phyloP scores from a whole-genome alignment of 2,888 invertebrate genomes.

The Vesta saturnalis region DNA sequence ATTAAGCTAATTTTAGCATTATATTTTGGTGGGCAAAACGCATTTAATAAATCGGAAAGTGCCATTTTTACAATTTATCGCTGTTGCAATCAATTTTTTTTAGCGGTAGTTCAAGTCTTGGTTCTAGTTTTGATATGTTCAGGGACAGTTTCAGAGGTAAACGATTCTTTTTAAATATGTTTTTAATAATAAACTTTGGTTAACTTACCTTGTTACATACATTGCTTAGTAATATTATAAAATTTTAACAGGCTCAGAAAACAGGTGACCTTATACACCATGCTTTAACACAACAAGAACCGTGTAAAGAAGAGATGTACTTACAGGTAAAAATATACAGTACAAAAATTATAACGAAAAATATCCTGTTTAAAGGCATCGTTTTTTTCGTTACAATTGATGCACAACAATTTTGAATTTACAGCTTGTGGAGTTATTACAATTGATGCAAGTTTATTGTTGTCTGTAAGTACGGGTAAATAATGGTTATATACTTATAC shows the following conservation, averaged over 20 bases:
- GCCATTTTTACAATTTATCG: slow-evolving; percentile 11
- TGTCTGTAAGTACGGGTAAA: slow-evolving; percentile 12
- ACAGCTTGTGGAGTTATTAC: slow-evolving; percentile 29
- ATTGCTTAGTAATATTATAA: background rate
- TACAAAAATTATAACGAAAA: too few species aligned
- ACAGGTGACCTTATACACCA: slow-evolving; percentile 19
- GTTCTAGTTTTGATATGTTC: slow-evolving; percentile 13
- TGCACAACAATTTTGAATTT: slow-evolving; percentile 30
- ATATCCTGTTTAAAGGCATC: slow-evolving; percentile 23
- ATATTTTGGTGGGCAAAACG: slow-evolving; percentile 15
- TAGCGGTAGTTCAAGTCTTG: background rate
- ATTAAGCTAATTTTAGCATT: slow-evolving; percentile 14
- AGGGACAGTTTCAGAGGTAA: slow-evolving; percentile 14
- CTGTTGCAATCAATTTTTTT: slow-evolving; percentile 2
- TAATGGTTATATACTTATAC: background rate
- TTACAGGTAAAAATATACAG: slow-evolving; percentile 6
- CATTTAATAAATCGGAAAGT: background rate
- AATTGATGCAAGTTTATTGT: slow-evolving; percentile 24
- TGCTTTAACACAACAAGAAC: background rate
- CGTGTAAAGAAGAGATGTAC: slow-evolving; percentile 13
- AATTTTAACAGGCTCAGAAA: slow-evolving; percentile 16
- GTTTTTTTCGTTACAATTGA: slow-evolving; percentile 28
- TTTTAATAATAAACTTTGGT: slow-evolving; percentile 2
- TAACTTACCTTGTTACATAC: background rate
- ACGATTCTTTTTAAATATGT: too few species aligned